A percentile compares a stretch with the other conserved stretches of the same genome.
These are phyloP conservation scores for Arizona elegans DNA, from an alignment of 2,113 vertebrate species.

Conservation along the genomic window DNA sequence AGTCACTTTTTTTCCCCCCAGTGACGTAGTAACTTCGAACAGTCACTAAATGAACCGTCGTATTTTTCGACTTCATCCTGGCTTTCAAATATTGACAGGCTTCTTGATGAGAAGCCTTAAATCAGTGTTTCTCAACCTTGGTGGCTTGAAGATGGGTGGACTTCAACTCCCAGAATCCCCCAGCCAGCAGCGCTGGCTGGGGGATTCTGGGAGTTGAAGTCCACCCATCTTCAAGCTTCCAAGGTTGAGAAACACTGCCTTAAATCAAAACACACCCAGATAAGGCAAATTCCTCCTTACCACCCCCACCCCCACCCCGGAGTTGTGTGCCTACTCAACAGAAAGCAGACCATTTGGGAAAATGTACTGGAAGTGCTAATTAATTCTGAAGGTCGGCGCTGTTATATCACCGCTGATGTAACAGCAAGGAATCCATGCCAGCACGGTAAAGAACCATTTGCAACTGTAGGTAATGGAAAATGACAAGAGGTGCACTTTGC, in stretches of 20 bases:
- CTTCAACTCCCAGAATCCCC: too few species aligned
- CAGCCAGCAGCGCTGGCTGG: too few species aligned
- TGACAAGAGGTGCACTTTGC: slow-evolving; percentile 34
- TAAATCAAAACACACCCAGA: not conserved
- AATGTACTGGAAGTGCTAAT: slow-evolving; percentile 41
- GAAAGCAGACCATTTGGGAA: slow-evolving; percentile 8
- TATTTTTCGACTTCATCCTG: not conserved
- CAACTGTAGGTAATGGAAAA: slow-evolving; percentile 28
- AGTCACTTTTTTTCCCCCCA: fast-evolving
- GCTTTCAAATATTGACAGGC: not conserved
- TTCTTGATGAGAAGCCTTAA: not conserved
- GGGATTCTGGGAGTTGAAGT: too few species aligned
- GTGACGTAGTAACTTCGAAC: not conserved
- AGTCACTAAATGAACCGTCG: not conserved
- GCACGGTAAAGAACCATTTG: slow-evolving; percentile 18
- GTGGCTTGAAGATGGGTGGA: too few species aligned
- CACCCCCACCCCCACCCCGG: not conserved
- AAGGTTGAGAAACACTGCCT: too few species aligned
- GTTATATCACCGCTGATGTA: not conserved
- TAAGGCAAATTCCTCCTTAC: not conserved
- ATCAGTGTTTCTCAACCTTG: too few species aligned
- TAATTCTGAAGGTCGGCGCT: slow-evolving; percentile 40
- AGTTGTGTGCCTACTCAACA: not conserved
- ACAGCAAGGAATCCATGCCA: not conserved
- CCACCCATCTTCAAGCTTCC: too few species aligned